Percentiles rank a stretch among this genome's conserved stretches.
Evolutionary conservation across 1,140 invertebrate species (phyloP).

Genomic region (Varroa destructor): DNA sequence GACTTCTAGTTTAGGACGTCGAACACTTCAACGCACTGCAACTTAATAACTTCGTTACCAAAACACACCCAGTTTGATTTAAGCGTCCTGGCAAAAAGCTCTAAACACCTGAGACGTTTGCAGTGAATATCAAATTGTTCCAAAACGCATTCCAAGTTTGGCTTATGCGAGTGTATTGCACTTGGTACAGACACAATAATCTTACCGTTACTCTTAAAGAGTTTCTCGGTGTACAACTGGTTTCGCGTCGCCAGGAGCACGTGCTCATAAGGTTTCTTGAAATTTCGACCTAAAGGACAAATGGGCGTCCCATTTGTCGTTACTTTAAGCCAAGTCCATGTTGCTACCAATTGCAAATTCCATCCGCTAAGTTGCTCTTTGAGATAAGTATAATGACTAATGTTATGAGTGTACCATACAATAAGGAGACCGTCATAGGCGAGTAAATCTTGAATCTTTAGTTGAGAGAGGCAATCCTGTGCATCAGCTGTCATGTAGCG

Average conservation of each 20-base stretch:
- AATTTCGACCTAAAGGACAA: conserved; percentile 7
- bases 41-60: conserved; percentile 16
- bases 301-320: not conserved
- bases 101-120: not conserved
- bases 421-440: not conserved
- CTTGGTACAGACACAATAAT: conserved; percentile 12
- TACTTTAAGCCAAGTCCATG: conserved; percentile 19
- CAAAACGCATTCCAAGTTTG: not conserved
- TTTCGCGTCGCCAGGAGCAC: not conserved
- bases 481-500: conserved; percentile 15
- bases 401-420: conserved; percentile 22
- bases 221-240: not conserved
- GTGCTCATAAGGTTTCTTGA: conserved; percentile 24
- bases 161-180: conserved; percentile 16
- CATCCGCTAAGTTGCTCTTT: not conserved
- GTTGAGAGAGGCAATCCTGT: not conserved
- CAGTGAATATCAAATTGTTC: not conserved
- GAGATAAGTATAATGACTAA: not conserved
- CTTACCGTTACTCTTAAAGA: not conserved
- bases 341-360: conserved; percentile 3
- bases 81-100: not conserved
- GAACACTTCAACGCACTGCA: conserved; percentile 5
- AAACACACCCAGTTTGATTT: conserved; percentile 13
- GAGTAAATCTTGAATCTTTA: not conserved
- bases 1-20: too few relatives aligned